Conservation (phyloP, 2,797 vertebrate genomes). For the Bryconaethiops microstoma region DNA sequence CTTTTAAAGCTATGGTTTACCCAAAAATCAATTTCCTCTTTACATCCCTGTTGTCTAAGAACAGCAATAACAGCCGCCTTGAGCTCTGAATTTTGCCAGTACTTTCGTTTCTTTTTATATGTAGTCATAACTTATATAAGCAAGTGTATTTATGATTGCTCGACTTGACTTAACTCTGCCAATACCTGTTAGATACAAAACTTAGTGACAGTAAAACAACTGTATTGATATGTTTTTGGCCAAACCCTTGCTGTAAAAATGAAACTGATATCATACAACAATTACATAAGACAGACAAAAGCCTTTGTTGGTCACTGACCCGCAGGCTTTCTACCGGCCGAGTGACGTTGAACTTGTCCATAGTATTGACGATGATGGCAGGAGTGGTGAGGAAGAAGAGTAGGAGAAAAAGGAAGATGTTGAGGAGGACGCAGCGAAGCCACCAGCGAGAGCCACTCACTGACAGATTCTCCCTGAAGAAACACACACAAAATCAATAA, state of each 20-base stretch:
- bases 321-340: conserved; percentile 89
- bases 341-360: conserved; percentile 98
- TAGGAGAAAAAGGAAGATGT: conserved; percentile 92
- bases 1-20: neutral
- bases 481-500: conserved; percentile 14
- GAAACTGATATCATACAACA: conserved; percentile 18
- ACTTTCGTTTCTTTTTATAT: no score
- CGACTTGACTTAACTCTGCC: no score
- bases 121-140: no score
- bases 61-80: neutral
- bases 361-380: conserved; percentile 96
- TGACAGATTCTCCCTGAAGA: conserved; percentile 92
- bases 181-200: no score
- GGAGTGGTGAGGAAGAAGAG: conserved; percentile 99
- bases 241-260: no score
- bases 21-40: neutral
- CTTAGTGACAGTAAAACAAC: neutral
- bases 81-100: no score
- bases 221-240: neutral
- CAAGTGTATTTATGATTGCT: no score
- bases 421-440: conserved; percentile 89
- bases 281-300: conserved; percentile 14
- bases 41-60: neutral
- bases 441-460: conserved; percentile 91
- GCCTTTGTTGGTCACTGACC: conserved; percentile 71